A percentile compares a stretch with the other conserved stretches of the same genome.
phyloP scores from a whole-genome alignment of 2,113 vertebrate genomes.

The Thalassoma bifasciatum region DNA sequence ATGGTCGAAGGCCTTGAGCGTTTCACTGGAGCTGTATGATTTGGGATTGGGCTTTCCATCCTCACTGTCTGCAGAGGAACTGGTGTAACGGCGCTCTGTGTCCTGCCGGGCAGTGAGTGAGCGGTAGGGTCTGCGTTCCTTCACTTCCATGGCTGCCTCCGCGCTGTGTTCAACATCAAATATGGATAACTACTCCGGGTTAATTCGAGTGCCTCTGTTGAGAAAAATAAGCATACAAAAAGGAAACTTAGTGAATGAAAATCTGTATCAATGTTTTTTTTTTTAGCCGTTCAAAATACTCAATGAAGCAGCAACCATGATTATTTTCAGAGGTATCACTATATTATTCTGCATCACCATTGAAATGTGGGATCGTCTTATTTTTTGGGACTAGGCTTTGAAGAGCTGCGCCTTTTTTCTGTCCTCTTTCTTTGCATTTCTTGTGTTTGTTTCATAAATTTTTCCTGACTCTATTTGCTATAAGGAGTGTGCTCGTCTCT shows the following conservation, averaged over 20 bases:
- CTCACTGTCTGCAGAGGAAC: slow-evolving; percentile 94
- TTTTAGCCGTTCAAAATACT: slow-evolving; percentile 1
- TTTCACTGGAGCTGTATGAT: slow-evolving; percentile 99
- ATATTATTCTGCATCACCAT: too few species aligned
- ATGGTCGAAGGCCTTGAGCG: slow-evolving; percentile 97
- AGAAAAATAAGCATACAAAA: background rate
- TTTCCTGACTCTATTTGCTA: too few species aligned
- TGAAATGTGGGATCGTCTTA: too few species aligned
- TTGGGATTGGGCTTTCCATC: slow-evolving; percentile 92
- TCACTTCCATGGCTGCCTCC: slow-evolving; percentile 93
- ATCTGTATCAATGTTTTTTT: background rate
- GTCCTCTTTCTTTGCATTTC: too few species aligned
- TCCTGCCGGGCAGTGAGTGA: slow-evolving; percentile 94
- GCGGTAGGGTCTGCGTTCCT: slow-evolving; percentile 96
- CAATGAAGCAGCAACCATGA: background rate
- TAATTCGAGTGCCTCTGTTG: slow-evolving; percentile 82
- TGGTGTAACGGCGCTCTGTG: slow-evolving; percentile 93
- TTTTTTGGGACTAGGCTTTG: too few species aligned
- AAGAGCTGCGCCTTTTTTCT: too few species aligned
- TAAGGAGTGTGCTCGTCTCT: too few species aligned
- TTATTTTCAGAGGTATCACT: too few species aligned
- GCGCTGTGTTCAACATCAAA: slow-evolving; percentile 87
- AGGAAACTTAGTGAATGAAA: background rate
- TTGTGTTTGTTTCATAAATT: too few species aligned
- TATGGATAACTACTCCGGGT: slow-evolving; percentile 62